Base-by-base conservation (phyloP, 2,888 invertebrate species). In the Yponomeuta evonymella region DNA sequence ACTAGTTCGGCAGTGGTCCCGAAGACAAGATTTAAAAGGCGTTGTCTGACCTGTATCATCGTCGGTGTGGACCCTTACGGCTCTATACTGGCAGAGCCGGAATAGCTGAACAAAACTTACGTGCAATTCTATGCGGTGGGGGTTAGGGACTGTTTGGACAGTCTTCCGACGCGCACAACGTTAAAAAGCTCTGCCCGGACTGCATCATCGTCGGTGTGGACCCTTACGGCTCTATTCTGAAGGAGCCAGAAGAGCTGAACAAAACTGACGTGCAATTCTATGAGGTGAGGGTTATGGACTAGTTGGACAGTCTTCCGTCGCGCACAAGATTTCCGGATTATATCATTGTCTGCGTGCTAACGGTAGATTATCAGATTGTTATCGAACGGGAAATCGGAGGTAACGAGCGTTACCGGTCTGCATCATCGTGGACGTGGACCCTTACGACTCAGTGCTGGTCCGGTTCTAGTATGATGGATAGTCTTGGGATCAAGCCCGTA, bases 31-130 rank as follows among this genome's bases (percentile, higher is more conserved):
- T 23, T 23, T 23, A 23, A 23, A 23, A 23, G 23, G 23, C 23
- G 23, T 23, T 23, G 94, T 71, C 97, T 98, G 0, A 87, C 93
- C 58, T 97, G 97, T 77, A 89, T 94, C 74, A 93, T 99, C 11
- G 95, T 99, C 9, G 98, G 95, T 5, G 97, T 96, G 0, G 99
- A 99, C 93, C 99, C 99, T 0, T 94, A 94, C 79, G 99, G 99
- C 30, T 99, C 99, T 1, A 95, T 98, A 75, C 90, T 99, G 51
- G 98, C 99, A 0, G 87, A 94, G 72, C 98, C 98, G 0, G 94
- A 95, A n/a, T 88, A 93, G 6, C 81, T 98, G 0, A 98, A 99
- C 87, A 81, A 93, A 73, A 92, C 94, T 1, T 95, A 96, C 76
- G 93, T 95, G 0, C 89, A 94, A 1, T 94, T 94, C 76, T 99